Percentiles rank a stretch among this genome's conserved stretches.
Conservation (phyloP, 2,888 invertebrate species). For the Drosophila putrida region DNA sequence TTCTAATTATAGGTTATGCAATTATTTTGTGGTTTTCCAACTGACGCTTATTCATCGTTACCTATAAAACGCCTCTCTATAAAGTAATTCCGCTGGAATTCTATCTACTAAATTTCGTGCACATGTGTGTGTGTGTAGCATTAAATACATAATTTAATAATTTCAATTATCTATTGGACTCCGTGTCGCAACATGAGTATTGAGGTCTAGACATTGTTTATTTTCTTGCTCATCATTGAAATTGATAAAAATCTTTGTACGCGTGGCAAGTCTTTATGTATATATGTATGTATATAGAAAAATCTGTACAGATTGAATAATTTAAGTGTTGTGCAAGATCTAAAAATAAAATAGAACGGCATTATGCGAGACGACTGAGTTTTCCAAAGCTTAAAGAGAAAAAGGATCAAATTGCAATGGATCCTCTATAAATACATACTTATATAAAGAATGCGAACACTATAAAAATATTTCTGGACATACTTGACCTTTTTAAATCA, state of each 20-base stretch:
- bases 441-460: no score
- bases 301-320: constrained; percentile 7
- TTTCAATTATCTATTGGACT: constrained; percentile 53
- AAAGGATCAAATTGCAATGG: constrained; percentile 11
- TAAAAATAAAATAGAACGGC: constrained; percentile 33
- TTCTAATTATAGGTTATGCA: not conserved
- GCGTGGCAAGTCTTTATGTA: constrained; percentile 33
- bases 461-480: not conserved
- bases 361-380: not conserved
- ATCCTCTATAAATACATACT: not conserved
- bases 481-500: not conserved
- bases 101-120: constrained; percentile 27
- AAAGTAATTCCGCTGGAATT: constrained; percentile 24
- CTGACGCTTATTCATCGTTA: constrained; percentile 20
- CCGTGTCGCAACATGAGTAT: constrained; percentile 24
- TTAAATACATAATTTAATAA: constrained; percentile 45
- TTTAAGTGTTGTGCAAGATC: constrained; percentile 11
- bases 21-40: constrained; percentile 20
- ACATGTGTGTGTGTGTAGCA: constrained; percentile 6
- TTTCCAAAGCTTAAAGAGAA: not conserved
- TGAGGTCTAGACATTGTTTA: constrained; percentile 51
- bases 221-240: constrained; percentile 19
- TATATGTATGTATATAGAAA: constrained; percentile 5
- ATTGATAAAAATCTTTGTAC: constrained; percentile 42
- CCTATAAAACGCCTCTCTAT: constrained; percentile 13